A percentile compares a stretch with the other conserved stretches of the same genome.
These are phyloP conservation scores for Coptotermes formosanus DNA, from an alignment of 1,140 invertebrate genomes.

Conservation along the genomic window DNA sequence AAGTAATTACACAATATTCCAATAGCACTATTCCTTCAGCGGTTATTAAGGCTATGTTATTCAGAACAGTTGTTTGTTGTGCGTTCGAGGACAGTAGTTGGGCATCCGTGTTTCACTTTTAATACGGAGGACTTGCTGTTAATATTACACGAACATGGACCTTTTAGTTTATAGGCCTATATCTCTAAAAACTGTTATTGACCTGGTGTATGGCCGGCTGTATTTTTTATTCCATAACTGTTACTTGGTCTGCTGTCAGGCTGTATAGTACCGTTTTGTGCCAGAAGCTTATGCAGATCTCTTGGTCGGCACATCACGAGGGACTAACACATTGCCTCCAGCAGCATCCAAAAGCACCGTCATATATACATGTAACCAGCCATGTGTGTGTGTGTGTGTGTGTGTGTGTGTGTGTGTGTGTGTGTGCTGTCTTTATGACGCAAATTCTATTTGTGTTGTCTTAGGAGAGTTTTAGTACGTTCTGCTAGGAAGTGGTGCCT, in stretches of 20 bases:
- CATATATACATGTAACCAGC: background rate
- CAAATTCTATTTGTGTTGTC: background rate
- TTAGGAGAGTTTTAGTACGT: background rate
- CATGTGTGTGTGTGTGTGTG: background rate
- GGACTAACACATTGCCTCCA: background rate
- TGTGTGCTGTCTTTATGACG: background rate
- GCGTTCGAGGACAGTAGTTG: no score
- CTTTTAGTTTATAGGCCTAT: no score
- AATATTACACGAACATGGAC: no score
- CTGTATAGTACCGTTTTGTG: background rate
- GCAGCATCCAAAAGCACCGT: background rate
- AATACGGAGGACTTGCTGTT: no score
- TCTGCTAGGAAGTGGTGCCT: background rate
- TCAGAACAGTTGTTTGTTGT: no score
- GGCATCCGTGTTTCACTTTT: no score
- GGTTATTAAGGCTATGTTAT: no score
- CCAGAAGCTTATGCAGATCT: background rate
- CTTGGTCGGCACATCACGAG: background rate
- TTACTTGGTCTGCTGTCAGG: background rate
- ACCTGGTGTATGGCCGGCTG: background rate
- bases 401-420: no score
- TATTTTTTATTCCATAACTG: background rate
- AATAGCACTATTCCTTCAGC: no score
- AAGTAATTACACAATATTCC: no score
- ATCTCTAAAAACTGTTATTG: background rate